Evolutionary conservation across 2,888 invertebrate species (phyloP).

Genomic region (Ennomos quercinarius): DNA sequence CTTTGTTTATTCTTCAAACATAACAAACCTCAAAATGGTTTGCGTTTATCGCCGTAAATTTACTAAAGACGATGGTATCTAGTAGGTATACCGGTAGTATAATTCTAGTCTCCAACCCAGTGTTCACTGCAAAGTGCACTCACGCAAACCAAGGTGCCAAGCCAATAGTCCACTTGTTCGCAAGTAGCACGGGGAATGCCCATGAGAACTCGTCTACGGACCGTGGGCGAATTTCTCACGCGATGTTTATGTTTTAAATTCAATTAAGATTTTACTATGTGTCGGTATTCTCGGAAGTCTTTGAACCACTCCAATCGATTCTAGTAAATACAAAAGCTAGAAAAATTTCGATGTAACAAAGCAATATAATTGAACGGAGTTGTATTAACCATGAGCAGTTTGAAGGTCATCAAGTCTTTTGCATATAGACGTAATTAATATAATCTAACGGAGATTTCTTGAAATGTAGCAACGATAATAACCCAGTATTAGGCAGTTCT

Average conservation of each 20-base stretch:
- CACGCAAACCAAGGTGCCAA: constrained; percentile 10
- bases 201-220: constrained; percentile 53
- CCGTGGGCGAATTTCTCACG: constrained; percentile 69
- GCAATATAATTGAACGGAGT: constrained; percentile 19
- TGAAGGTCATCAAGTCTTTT: constrained; percentile 15
- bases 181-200: constrained; percentile 53
- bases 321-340: constrained; percentile 20
- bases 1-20: too few relatives aligned
- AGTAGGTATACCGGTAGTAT: background rate
- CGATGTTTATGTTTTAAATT: constrained; percentile 59
- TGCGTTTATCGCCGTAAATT: too few relatives aligned
- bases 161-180: constrained; percentile 35
- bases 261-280: constrained; percentile 57
- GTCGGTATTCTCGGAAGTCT: constrained; percentile 59
- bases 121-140: background rate
- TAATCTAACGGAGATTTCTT: constrained; percentile 36
- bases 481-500: constrained; percentile 33
- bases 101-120: background rate
- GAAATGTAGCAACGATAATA: constrained; percentile 45
- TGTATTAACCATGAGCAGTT: constrained; percentile 8
- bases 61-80: too few relatives aligned
- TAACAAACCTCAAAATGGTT: too few relatives aligned
- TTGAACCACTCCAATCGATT: constrained; percentile 26
- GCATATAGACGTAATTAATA: constrained; percentile 24
- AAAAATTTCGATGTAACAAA: constrained; percentile 11